phyloP scores from a whole-genome alignment of 2,113 vertebrate species.

The Scytalopus superciliaris region DNA sequence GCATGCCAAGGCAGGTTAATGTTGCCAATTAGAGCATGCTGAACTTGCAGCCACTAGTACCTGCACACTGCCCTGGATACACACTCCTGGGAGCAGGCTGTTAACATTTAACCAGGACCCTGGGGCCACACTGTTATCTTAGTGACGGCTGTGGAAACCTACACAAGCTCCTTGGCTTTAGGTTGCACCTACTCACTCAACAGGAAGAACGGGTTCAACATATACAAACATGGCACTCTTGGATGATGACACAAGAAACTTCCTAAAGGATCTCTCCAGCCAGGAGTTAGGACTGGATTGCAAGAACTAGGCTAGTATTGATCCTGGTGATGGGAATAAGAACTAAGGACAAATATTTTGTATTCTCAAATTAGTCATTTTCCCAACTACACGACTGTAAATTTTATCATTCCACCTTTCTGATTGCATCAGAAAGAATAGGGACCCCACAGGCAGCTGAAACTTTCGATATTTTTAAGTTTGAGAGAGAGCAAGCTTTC shows the following conservation, averaged over 20 bases:
- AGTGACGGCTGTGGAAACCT: background rate
- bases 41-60: constrained; percentile 1
- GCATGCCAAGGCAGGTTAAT: background rate
- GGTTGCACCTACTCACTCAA: background rate
- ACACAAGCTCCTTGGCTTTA: background rate
- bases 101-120: constrained; percentile 25
- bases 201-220: background rate
- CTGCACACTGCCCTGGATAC: background rate
- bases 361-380: background rate
- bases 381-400: background rate
- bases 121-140: fast-evolving
- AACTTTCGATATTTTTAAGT: background rate
- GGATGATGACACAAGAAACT: background rate
- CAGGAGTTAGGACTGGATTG: background rate
- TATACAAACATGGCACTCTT: background rate
- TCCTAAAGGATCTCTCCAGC: background rate
- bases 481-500: background rate
- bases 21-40: background rate
- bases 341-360: background rate
- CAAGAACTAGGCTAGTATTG: background rate
- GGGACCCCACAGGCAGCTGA: background rate
- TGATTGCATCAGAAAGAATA: background rate
- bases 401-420: background rate
- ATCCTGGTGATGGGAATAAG: fast-evolving
- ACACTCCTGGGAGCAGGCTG: constrained; percentile 6